phyloP scores from a whole-genome alignment of 53 echinoderm and acorn worm species.

The Astropecten irregularis region DNA sequence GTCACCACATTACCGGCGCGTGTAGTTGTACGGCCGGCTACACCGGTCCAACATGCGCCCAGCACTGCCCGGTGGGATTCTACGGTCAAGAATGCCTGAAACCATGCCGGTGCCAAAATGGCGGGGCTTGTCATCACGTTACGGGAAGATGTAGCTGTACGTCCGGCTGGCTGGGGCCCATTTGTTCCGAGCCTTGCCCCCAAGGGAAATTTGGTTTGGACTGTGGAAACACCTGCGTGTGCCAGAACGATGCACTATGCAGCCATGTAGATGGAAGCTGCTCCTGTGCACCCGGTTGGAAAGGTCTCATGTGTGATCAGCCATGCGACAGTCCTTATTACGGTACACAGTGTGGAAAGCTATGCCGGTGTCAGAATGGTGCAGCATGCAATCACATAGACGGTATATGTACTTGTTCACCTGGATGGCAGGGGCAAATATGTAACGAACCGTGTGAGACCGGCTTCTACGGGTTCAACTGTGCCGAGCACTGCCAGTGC shows the following conservation, averaged over 20 bases:
- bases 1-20: conserved; percentile 64
- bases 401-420: conserved; percentile 79
- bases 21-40: conserved; percentile 76
- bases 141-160: conserved; percentile 54
- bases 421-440: conserved; percentile 76
- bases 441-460: conserved; percentile 74
- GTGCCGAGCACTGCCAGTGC: conserved; percentile 71
- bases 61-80: conserved; percentile 50
- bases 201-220: conserved; percentile 56
- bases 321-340: conserved; percentile 60
- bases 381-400: conserved; percentile 71
- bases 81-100: conserved; percentile 60
- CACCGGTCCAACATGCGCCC: conserved; percentile 57
- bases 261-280: conserved; percentile 59
- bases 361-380: conserved; percentile 84
- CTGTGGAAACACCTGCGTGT: conserved; percentile 50
- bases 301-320: conserved; percentile 40
- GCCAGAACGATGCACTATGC: conserved; percentile 62
- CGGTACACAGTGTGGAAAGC: conserved; percentile 66
- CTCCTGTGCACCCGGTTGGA: conserved; percentile 58
- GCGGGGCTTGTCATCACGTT: conserved; percentile 51
- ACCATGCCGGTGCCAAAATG: conserved; percentile 56
- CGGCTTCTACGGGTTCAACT: conserved; percentile 78
- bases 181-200: conserved; percentile 63
- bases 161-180: conserved; percentile 69